phyloP scores from a whole-genome alignment of 2,888 invertebrate species.

The Phortica magna region DNA sequence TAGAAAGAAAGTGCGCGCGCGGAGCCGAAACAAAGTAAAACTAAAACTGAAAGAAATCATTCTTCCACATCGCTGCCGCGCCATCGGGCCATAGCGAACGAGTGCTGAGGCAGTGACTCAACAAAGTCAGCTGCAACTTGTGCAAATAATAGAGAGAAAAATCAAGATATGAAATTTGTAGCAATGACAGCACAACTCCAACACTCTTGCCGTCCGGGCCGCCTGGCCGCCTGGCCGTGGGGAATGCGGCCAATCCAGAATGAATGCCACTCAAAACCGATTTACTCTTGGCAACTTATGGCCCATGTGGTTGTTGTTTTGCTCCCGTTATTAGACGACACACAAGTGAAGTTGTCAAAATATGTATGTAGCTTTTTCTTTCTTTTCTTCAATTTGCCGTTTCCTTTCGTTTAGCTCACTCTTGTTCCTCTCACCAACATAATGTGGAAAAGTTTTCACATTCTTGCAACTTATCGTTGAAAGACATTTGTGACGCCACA shows the following conservation, averaged over 20 bases:
- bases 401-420: slow-evolving; percentile 45
- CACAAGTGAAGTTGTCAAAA: slow-evolving; percentile 47
- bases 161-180: slow-evolving; percentile 26
- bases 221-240: slow-evolving; percentile 27
- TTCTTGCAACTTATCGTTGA: slow-evolving; percentile 66
- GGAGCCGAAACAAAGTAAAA: not conserved
- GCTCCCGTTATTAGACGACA: slow-evolving; percentile 27
- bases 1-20: not conserved
- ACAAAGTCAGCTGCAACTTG: slow-evolving; percentile 63
- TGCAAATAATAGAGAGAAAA: slow-evolving; percentile 67
- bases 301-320: slow-evolving; percentile 34
- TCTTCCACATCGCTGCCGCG: slow-evolving; percentile 66
- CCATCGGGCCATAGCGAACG: slow-evolving; percentile 20
- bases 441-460: slow-evolving; percentile 65
- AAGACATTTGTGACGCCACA: slow-evolving; percentile 66
- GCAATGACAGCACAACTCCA: not conserved
- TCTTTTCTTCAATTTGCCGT: slow-evolving; percentile 36
- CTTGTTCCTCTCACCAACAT: slow-evolving; percentile 37
- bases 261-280: slow-evolving; percentile 68
- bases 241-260: slow-evolving; percentile 59
- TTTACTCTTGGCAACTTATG: slow-evolving; percentile 67
- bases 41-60: slow-evolving; percentile 49
- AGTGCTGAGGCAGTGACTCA: slow-evolving; percentile 15
- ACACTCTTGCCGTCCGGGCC: not conserved
- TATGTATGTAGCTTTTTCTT: slow-evolving; percentile 45